Evolutionary conservation across 2,113 vertebrate genomes (phyloP).

Genomic region (Falco punctatus): DNA sequence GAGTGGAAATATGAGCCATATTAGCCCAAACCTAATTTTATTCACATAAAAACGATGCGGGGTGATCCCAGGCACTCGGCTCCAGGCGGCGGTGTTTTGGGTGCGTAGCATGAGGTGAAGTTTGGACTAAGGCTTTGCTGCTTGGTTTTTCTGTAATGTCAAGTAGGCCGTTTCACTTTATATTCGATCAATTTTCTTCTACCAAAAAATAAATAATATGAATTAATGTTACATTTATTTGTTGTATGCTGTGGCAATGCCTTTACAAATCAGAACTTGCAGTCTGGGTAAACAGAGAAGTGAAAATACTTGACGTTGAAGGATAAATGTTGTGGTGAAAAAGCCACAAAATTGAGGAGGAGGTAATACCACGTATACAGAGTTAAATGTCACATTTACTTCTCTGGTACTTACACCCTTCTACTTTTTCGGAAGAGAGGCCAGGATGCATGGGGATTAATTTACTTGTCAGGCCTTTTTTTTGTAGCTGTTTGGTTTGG

Average conservation of each 20-base stretch:
- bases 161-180: not conserved
- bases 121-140: not conserved
- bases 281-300: not conserved
- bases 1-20: not conserved
- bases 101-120: not conserved
- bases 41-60: not conserved
- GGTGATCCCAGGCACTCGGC: not conserved
- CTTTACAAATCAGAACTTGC: not conserved
- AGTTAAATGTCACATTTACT: not conserved
- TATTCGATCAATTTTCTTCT: not conserved
- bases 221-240: not conserved
- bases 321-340: not conserved
- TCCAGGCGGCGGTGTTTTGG: not conserved
- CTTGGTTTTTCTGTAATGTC: not conserved
- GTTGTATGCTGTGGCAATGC: not conserved
- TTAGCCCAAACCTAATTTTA: not conserved
- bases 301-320: not conserved
- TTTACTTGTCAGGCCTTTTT: not conserved
- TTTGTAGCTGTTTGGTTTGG: not conserved
- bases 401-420: not conserved
- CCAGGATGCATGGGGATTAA: not conserved
- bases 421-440: not conserved
- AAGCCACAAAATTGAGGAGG: not conserved
- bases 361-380: not conserved
- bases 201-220: not conserved